A percentile compares a stretch with the other conserved stretches of the same genome.
These are phyloP conservation scores for Caenorhabditis doughertyi DNA, from an alignment of 2,888 invertebrate genomes.

Conservation along the genomic window DNA sequence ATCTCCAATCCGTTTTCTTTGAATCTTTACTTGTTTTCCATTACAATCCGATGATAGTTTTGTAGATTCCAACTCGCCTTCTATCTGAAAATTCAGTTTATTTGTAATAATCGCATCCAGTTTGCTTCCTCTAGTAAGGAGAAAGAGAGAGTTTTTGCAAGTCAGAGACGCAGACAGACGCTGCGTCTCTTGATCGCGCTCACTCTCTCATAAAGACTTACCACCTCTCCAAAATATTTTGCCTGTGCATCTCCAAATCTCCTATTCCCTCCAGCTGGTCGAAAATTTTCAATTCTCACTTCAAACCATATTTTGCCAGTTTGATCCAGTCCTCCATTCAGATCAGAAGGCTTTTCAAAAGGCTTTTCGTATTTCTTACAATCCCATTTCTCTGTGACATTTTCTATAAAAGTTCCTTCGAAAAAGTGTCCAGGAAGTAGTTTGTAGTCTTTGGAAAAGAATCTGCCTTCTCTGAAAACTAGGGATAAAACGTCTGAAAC, in stretches of 20 bases:
- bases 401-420: too few species aligned
- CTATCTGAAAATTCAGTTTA: not conserved
- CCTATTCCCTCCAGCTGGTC: not conserved
- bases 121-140: too few species aligned
- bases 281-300: not conserved
- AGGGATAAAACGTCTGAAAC: too few species aligned
- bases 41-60: not conserved
- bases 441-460: too few species aligned
- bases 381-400: too few species aligned
- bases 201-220: not conserved
- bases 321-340: not conserved
- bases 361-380: not conserved
- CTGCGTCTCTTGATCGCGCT: too few species aligned
- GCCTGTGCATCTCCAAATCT: not conserved
- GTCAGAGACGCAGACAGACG: too few species aligned
- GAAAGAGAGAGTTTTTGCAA: too few species aligned
- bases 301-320: not conserved
- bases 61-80: not conserved
- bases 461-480: too few species aligned
- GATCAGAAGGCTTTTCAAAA: not conserved
- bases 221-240: not conserved
- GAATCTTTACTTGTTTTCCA: not conserved
- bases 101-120: too few species aligned
- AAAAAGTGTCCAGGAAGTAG: too few species aligned
- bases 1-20: not conserved